phyloP scores from a whole-genome alignment of 2,113 vertebrate genomes.

The Chaetorhynchus papuensis region DNA sequence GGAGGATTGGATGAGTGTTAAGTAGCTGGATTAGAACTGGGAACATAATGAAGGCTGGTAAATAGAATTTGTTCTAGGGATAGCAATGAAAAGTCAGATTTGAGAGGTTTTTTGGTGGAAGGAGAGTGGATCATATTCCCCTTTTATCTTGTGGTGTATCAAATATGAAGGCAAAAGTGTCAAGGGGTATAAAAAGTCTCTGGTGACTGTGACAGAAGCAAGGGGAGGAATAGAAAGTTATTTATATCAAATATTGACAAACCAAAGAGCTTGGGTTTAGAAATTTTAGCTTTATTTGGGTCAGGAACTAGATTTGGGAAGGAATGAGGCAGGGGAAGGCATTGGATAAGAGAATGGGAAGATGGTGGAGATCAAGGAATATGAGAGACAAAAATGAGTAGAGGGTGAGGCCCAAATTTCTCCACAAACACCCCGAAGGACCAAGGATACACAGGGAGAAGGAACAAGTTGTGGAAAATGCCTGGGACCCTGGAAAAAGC shows the following conservation, averaged over 20 bases:
- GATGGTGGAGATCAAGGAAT: not conserved
- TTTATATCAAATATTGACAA: not conserved
- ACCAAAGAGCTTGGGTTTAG: accelerated
- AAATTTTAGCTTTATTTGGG: not conserved
- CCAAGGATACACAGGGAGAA: not conserved
- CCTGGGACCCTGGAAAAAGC: not conserved
- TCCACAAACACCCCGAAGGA: not conserved
- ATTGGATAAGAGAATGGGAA: not conserved
- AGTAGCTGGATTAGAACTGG: not conserved
- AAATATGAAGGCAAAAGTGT: not conserved
- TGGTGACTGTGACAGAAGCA: not conserved
- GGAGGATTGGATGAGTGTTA: not conserved
- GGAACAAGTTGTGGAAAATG: not conserved
- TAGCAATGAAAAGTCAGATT: not conserved
- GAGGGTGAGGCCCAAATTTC: not conserved
- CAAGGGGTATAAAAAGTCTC: not conserved
- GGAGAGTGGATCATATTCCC: not conserved
- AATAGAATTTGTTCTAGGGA: not conserved
- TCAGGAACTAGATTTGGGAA: not conserved
- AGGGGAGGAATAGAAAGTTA: not conserved
- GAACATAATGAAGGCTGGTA: not conserved
- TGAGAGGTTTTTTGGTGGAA: not conserved
- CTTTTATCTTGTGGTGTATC: not conserved
- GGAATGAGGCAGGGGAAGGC: not conserved
- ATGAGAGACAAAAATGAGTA: not conserved